Evolutionary conservation across 2,113 vertebrate genomes (phyloP).

Genomic region (Pontoporia blainvillei): DNA sequence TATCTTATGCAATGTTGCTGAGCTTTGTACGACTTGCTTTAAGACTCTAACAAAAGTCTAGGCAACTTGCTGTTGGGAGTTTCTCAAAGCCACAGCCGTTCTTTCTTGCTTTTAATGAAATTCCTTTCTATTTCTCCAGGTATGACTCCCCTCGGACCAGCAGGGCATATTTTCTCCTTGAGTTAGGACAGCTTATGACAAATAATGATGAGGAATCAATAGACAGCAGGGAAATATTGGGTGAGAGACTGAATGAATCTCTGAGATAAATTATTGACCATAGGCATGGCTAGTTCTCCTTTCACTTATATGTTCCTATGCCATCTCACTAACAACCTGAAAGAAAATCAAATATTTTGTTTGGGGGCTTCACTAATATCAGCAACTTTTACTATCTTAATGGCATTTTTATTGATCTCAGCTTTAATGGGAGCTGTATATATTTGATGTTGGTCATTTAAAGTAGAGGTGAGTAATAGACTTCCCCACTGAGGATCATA

Average conservation of each 20-base stretch:
- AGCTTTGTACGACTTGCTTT: background rate
- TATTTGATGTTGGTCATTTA: slow-evolving; percentile 98
- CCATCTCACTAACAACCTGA: slow-evolving; percentile 90
- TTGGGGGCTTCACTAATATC: slow-evolving; percentile 97
- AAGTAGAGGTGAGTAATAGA: slow-evolving; percentile 98
- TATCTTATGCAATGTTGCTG: background rate
- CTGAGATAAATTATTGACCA: slow-evolving; percentile 91
- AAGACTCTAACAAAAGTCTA: slow-evolving; percentile 72
- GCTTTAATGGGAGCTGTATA: slow-evolving; percentile 95
- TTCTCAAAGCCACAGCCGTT: slow-evolving; percentile 82
- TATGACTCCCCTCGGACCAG: slow-evolving; percentile 86
- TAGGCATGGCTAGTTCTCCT: slow-evolving; percentile 83
- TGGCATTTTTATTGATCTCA: slow-evolving; percentile 98
- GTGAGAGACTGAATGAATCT: slow-evolving; percentile 89
- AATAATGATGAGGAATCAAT: slow-evolving; percentile 90
- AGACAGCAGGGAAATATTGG: slow-evolving; percentile 87
- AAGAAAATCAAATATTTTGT: slow-evolving; percentile 99
- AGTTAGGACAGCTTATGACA: slow-evolving; percentile 87
- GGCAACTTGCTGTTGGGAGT: slow-evolving; percentile 79
- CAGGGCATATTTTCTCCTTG: slow-evolving; percentile 87
- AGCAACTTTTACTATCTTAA: slow-evolving; percentile 97
- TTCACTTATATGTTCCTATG: slow-evolving; percentile 86
- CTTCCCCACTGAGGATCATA: slow-evolving; percentile 93
- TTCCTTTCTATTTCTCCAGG: slow-evolving; percentile 90
- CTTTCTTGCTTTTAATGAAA: slow-evolving; percentile 88